Base-by-base conservation (phyloP, 1,140 invertebrate genomes). In the Trichogramma pretiosum region DNA sequence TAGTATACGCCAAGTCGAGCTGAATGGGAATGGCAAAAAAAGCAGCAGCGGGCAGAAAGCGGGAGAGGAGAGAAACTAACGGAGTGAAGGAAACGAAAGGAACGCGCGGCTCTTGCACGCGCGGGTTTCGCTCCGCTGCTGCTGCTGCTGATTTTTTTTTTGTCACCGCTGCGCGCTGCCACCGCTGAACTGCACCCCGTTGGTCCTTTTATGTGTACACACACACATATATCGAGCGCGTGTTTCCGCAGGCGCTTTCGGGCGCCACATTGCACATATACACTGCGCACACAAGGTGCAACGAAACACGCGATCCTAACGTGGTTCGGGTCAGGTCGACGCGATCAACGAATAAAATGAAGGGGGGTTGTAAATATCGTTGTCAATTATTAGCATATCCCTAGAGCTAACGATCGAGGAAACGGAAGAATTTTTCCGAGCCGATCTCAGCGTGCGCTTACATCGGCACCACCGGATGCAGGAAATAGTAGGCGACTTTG, bases 281-380 rank as follows among this genome's bases (percentile, higher is more conserved):
- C 35, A 41, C 30, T 14, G 4, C 3, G 33, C 33, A n/a, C 19
- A 28, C 26, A 32, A 34, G 33, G 44, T 46, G 42, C 50, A 46
- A 47, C 53, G 47, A 55, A 51, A 49, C 52, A 50, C 53, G 50
- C 48, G 48, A 51, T 51, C 50, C 55, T 51, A 53, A 52, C 52
- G 50, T 50, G 47, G 10, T 36, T 24, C 30, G 23, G 10, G 36
- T 39, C 42, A 13, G 23, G 21, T 13, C 36, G 36, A n/a, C 17
- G 28, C 40, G 40, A 22, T 35, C 44, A n/a, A n/a, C n/a, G n/a
- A n/a, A n/a, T n/a, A n/a, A n/a, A n/a, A n/a, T n/a, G n/a, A n/a
- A n/a, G n/a, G n/a, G n/a, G n/a, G n/a, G n/a, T n/a, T n/a, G n/a
- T n/a, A n/a, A n/a, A n/a, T n/a, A n/a, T n/a, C n/a, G n/a, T n/a